These are phyloP conservation scores for Drosophila melanosoma DNA, from an alignment of 2,888 invertebrate species.

Conservation along the genomic window DNA sequence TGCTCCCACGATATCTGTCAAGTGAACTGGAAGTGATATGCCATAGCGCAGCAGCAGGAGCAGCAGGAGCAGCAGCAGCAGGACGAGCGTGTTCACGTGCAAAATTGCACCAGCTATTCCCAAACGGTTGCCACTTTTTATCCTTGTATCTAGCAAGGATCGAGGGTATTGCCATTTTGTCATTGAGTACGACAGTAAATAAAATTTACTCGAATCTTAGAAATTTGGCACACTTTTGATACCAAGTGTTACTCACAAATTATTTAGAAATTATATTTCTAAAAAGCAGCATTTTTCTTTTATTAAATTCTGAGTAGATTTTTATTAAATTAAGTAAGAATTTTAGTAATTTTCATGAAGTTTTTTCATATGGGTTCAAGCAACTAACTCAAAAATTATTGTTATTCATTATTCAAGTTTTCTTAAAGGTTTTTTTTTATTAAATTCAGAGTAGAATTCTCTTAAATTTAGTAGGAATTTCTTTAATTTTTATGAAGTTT, in stretches of 20 bases:
- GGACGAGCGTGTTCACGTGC: slow-evolving; percentile 78
- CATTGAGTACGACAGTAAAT: not conserved
- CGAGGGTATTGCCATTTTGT: not conserved
- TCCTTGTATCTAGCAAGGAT: not conserved
- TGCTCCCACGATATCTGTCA: slow-evolving; percentile 71
- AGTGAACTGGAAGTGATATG: slow-evolving; percentile 81
- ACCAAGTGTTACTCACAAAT: not conserved
- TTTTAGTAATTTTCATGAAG: no score
- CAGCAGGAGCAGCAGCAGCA: slow-evolving; percentile 17
- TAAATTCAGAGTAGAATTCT: not conserved
- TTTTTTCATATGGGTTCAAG: no score
- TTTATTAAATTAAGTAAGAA: not conserved
- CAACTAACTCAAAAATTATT: no score
- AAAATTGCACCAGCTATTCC: slow-evolving; percentile 78
- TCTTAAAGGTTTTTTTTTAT: no score
- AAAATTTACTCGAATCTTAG: not conserved
- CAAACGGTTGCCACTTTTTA: slow-evolving; percentile 40
- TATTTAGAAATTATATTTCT: not conserved
- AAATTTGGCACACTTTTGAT: not conserved
- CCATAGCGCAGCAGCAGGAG: slow-evolving; percentile 21
- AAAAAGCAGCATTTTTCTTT: no score
- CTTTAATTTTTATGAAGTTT: no score
- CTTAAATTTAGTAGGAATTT: not conserved
- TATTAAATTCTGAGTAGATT: not conserved
- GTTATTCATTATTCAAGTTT: no score